Percentiles rank a stretch among this genome's conserved stretches.
Conservation (phyloP, 2,888 invertebrate genomes). For the Folsomia candida region DNA sequence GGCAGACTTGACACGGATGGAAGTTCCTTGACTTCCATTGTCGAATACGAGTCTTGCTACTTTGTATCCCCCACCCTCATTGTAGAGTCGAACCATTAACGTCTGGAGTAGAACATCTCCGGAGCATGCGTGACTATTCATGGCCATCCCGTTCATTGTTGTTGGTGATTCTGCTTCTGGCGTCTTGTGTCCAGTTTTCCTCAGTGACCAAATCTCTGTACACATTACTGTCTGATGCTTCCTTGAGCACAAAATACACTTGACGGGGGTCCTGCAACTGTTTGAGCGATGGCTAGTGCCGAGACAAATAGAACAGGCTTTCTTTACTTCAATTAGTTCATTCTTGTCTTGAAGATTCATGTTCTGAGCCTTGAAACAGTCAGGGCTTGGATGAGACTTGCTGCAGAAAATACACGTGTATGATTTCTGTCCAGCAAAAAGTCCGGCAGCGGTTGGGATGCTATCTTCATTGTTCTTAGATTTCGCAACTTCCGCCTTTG, state of each 20-base stretch:
- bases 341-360: too few relatives aligned
- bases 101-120: too few relatives aligned
- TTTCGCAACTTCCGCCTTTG: too few relatives aligned
- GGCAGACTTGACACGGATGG: conserved; percentile 34
- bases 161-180: not conserved
- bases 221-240: not conserved
- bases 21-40: conserved; percentile 2
- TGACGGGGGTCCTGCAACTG: not conserved
- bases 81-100: not conserved
- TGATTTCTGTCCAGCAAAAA: too few relatives aligned
- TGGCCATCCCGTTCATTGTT: not conserved
- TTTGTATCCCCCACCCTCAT: not conserved
- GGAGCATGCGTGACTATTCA: too few relatives aligned
- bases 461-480: too few relatives aligned
- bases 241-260: not conserved
- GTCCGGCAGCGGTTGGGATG: too few relatives aligned
- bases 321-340: too few relatives aligned
- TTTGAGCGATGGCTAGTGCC: not conserved
- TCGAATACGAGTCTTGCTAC: too few relatives aligned
- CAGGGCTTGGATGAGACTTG: too few relatives aligned
- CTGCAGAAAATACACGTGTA: too few relatives aligned
- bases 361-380: too few relatives aligned
- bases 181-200: not conserved
- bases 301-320: conserved; percentile 8
- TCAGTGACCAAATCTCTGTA: not conserved